Percentiles rank a stretch among this genome's conserved stretches.
Conservation (phyloP, 2,888 invertebrate species). For the Saturnia pavonia region DNA sequence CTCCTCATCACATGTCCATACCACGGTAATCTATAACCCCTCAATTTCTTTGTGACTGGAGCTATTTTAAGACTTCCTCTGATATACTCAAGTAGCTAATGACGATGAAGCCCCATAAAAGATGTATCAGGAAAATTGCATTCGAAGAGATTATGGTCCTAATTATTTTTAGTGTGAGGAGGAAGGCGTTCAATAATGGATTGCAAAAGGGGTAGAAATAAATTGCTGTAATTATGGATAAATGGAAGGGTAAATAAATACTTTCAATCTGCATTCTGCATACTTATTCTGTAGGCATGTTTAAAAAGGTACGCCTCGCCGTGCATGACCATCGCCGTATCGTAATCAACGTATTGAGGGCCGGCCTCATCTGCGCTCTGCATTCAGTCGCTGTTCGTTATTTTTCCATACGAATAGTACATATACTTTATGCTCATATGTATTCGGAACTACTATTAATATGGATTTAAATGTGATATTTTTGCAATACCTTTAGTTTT, state of each 20-base stretch:
- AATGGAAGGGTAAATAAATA: slow-evolving; percentile 21
- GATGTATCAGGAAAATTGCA: too few species aligned
- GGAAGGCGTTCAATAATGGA: too few species aligned
- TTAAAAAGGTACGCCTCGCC: slow-evolving; percentile 34
- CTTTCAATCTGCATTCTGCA: slow-evolving; percentile 11
- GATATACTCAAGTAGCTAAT: too few species aligned
- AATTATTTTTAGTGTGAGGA: too few species aligned
- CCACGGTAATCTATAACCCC: too few species aligned
- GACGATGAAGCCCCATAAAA: too few species aligned
- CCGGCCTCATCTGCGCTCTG: slow-evolving; percentile 40
- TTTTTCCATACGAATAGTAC: slow-evolving; percentile 35
- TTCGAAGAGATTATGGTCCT: too few species aligned
- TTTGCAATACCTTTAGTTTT: not conserved
- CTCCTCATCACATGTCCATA: too few species aligned
- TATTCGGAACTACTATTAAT: slow-evolving; percentile 31
- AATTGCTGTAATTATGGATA: not conserved
- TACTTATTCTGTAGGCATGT: slow-evolving; percentile 23
- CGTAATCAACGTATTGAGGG: slow-evolving; percentile 55
- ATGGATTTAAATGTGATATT: not conserved
- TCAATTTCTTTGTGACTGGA: too few species aligned
- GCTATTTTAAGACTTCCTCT: too few species aligned
- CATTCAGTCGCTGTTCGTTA: slow-evolving; percentile 27
- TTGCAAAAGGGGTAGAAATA: not conserved
- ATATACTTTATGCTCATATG: slow-evolving; percentile 26
- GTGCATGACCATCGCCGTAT: slow-evolving; percentile 29